A percentile compares a stretch with the other conserved stretches of the same genome.
These are phyloP conservation scores for Ficedula albicollis DNA, from an alignment of 2,797 vertebrate genomes.

Conservation along the genomic window DNA sequence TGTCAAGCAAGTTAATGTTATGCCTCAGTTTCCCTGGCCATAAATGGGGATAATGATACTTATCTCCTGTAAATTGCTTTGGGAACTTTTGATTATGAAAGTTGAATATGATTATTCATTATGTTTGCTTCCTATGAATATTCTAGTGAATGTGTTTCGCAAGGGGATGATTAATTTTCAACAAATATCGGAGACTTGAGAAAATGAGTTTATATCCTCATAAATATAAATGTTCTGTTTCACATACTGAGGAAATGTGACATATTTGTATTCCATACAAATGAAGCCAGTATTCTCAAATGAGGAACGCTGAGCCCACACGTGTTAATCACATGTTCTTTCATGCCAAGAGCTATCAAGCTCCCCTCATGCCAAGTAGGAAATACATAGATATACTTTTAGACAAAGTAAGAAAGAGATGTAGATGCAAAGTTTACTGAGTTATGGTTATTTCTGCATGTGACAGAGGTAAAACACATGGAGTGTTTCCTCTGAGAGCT, in stretches of 20 bases:
- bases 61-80: slow-evolving; percentile 50
- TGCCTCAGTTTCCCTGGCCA: slow-evolving; percentile 35
- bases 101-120: slow-evolving; percentile 57
- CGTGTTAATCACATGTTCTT: slow-evolving; percentile 43
- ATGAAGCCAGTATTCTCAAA: slow-evolving; percentile 18
- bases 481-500: background rate
- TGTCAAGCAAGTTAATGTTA: background rate
- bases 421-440: background rate
- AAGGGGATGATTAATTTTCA: slow-evolving; percentile 69
- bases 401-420: background rate
- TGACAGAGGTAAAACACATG: background rate
- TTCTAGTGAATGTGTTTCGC: slow-evolving; percentile 54
- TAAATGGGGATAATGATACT: slow-evolving; percentile 32
- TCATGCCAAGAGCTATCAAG: slow-evolving; percentile 5
- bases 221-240: slow-evolving; percentile 70
- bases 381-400: background rate
- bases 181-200: slow-evolving; percentile 59
- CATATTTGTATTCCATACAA: slow-evolving; percentile 45
- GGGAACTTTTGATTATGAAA: slow-evolving; percentile 56
- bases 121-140: slow-evolving; percentile 70
- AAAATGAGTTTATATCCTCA: slow-evolving; percentile 64
- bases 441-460: background rate
- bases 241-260: slow-evolving; percentile 44
- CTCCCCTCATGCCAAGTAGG: background rate
- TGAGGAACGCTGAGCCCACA: slow-evolving; percentile 10